These are phyloP conservation scores for Mesodorylaimus sp. DNA, from an alignment of 2,888 invertebrate species.

Conservation along the genomic window DNA sequence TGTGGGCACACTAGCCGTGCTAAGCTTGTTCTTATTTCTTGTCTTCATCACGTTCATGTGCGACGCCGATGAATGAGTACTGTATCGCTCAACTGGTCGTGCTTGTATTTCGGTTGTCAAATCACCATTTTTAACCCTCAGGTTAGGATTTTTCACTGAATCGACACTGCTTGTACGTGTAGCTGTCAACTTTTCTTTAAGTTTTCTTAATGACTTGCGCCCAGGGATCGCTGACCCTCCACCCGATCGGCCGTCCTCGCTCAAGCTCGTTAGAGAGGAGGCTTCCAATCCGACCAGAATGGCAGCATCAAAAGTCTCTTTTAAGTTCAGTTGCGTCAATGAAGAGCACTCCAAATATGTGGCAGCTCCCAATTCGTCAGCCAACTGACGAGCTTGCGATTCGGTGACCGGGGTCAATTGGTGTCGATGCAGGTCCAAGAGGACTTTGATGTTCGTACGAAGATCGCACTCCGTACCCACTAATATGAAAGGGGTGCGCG, in stretches of 20 bases:
- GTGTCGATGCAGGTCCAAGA: slow-evolving; percentile 39
- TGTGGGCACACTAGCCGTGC: too few relatives aligned
- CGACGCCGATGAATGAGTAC: too few relatives aligned
- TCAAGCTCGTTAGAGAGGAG: too few relatives aligned
- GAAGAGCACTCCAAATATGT: slow-evolving; percentile 75
- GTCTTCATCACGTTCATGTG: too few relatives aligned
- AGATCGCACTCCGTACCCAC: slow-evolving; percentile 49
- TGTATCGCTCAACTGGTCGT: too few relatives aligned
- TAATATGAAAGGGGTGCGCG: slow-evolving; percentile 33
- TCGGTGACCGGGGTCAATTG: slow-evolving; percentile 49
- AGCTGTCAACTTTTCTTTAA: slow-evolving; percentile 1
- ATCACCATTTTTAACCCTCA: too few relatives aligned
- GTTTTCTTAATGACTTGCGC: background rate
- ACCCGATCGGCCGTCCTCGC: too few relatives aligned
- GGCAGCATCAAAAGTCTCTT: slow-evolving; percentile 77
- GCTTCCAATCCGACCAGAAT: slow-evolving; percentile 44
- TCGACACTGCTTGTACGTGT: slow-evolving; percentile 1
- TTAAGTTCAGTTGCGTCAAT: slow-evolving; percentile 64
- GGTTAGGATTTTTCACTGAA: background rate
- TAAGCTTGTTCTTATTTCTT: too few relatives aligned
- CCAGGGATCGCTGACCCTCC: background rate
- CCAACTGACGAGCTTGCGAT: slow-evolving; percentile 53
- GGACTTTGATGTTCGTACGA: slow-evolving; percentile 36
- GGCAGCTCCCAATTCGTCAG: slow-evolving; percentile 55
- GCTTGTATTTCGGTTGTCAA: too few relatives aligned